Conservation (phyloP, 2,113 vertebrate genomes). For the Equus przewalskii region DNA sequence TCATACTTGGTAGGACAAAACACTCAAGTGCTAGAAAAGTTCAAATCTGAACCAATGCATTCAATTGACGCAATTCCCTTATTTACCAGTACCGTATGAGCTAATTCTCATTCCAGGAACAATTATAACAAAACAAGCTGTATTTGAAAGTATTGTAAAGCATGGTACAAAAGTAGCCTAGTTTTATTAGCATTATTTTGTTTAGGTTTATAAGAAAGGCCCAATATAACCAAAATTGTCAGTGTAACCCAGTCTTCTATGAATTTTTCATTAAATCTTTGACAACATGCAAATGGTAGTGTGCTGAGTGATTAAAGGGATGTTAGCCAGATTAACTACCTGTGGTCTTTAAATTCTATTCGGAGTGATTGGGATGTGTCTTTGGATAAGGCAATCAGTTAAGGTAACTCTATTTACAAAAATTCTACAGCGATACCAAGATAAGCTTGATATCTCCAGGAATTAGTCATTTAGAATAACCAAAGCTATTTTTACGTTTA, state of each 20-base stretch:
- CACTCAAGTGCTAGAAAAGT: not conserved
- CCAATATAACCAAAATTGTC: conserved; percentile 13
- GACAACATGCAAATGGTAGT: conserved; percentile 64
- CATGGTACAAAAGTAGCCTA: not conserved
- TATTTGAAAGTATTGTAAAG: conserved; percentile 2
- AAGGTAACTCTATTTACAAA: conserved; percentile 23
- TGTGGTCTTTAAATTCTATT: conserved; percentile 61
- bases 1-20: not conserved
- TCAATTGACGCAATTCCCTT: not conserved
- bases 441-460: not conserved
- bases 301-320: conserved; percentile 42
- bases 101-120: not conserved
- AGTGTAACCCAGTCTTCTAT: conserved; percentile 57
- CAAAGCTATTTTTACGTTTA: not conserved
- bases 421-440: not conserved
- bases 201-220: conserved; percentile 46
- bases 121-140: not conserved
- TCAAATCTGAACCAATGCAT: not conserved
- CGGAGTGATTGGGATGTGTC: conserved; percentile 32
- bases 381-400: conserved; percentile 53
- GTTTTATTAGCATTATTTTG: conserved; percentile 51
- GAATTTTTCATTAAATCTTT: conserved; percentile 78
- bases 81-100: not conserved
- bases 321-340: conserved; percentile 61
- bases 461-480: conserved; percentile 21